Base-by-base conservation (phyloP, 64 coral and sea anemone species). In the Stylophora pistillata region DNA sequence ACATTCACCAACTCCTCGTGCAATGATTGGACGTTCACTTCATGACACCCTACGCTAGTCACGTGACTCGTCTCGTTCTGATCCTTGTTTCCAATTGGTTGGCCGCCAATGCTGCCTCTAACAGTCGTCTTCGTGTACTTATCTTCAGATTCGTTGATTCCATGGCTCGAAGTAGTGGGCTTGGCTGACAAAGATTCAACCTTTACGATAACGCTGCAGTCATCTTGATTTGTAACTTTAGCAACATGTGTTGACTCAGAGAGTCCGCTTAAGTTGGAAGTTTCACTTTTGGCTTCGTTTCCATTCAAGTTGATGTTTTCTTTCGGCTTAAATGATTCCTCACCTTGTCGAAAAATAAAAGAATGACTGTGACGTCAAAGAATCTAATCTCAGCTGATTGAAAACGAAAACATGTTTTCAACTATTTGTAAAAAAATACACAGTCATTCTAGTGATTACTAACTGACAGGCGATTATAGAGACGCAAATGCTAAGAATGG, bases 121-220 rank as follows among this genome's bases (percentile, higher is more conserved):
- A 11, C 63, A 84, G 69, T 84, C 80, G 16, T 14, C 41, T 69
- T 41, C 9, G 18, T 30, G 18, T 37, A 26, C 23, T 3, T 33
- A 27, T 53, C 80, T 26, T 84, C 20, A 70, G 21, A 26, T 53
- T 53, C n/a, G 1, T 47, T n/a, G 9, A 41, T 11, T 17, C 3
- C 11, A 16, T 28, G 32, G 14, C 30, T 25, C 11, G 20, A 53
- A 23, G 20, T 13, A 2, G 1, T n/a, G 12, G 37, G 3, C 37
- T 37, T 37, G 11, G 3, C 16, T 23, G 47, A 60, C 32, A 84
- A 28, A 21, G 80, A 84, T 10, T 69, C 20, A 28, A 69, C 61
- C 54, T 84, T 62, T 1, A 84, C 80, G 26, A 84, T 84, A 2
- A 84, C 41, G 11, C 34, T 84, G 23, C 62, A 68, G 30, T 63